Base-by-base conservation (phyloP, 2,113 vertebrate genomes). In the Larimichthys polyactis region DNA sequence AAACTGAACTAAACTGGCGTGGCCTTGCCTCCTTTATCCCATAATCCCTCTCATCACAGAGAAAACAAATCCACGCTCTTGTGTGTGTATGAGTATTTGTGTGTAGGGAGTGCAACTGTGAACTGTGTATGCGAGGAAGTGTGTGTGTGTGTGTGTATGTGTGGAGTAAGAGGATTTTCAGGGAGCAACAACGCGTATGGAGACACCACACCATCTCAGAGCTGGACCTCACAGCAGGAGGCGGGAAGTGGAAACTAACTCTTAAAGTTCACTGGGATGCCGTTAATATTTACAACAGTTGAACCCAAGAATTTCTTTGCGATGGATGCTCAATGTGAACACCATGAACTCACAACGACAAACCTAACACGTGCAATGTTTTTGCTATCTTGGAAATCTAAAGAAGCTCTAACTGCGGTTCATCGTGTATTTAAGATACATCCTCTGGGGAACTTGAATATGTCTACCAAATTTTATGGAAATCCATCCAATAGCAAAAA, bases 41-140 rank as follows among this genome's bases (percentile, higher is more conserved):
- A 93, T 95, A 96, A 96, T 96, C 95, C 94, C 75, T 93, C 90
- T 95, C 94, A 94, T 94, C 93, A 94, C 86, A 92, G 90, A 87
- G 84, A 91, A 94, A 94, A 94, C 93, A 94, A 94, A 94, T 94
- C 92, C 92, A 93, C 84, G 86, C 87, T 86, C 73, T 89, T 29
- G 29, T 29, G 29, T 29, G 80, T 81, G 71, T 78, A 57, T 20
- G 32, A 68, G 66, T 52, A 14, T 48, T 51, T 66, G 66, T 75
- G 69, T 77, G 55, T 79, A 71, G 70, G 49, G 83, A 69, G 29
- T 82, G 49, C 22, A 55, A 27, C 29, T 62, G 80, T 85, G 46
- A 52, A 46, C 27, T 70, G 66, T 64, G 17, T 75, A 63, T 79
- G 58, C 24, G 24, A 24, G 24, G 24, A 24, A 24, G 32, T 29